A percentile compares a stretch with the other conserved stretches of the same genome.
Conservation (phyloP, 2,888 invertebrate species). For the Drosophila mulleri region DNA sequence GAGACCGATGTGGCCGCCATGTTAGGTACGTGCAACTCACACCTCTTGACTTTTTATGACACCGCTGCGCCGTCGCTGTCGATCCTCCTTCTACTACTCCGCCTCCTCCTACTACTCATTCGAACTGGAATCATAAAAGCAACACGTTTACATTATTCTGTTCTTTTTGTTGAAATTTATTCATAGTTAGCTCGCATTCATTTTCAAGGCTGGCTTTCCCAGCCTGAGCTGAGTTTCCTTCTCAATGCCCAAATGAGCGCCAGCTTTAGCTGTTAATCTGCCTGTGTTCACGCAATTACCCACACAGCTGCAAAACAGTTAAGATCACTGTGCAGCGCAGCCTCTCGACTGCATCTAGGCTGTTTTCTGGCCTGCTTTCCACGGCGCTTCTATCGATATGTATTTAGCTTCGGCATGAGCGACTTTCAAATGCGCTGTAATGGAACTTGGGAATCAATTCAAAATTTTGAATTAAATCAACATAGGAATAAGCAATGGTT, state of each 20-base stretch:
- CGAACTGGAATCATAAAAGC: conserved; percentile 38
- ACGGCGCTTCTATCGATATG: conserved; percentile 58
- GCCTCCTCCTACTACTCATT: neutral
- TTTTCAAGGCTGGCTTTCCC: conserved; percentile 73
- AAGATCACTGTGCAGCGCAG: conserved; percentile 30
- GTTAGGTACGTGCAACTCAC: conserved; percentile 88
- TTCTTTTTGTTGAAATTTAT: conserved; percentile 51
- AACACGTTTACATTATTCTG: conserved; percentile 13
- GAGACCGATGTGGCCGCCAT: conserved; percentile 99
- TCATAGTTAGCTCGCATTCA: conserved; percentile 63
- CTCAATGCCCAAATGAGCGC: conserved; percentile 46
- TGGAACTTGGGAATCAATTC: neutral
- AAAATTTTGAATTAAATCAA: neutral
- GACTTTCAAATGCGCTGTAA: conserved; percentile 24
- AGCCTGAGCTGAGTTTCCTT: conserved; percentile 14
- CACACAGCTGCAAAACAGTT: conserved; percentile 37
- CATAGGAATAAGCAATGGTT: neutral
- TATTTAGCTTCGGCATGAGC: neutral
- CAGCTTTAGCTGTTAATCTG: conserved; percentile 73
- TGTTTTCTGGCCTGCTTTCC: conserved; percentile 21
- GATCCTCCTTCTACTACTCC: conserved; percentile 5
- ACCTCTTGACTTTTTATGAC: conserved; percentile 63
- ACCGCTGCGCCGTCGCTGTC: conserved; percentile 12
- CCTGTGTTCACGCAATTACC: conserved; percentile 71
- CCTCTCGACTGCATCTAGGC: conserved; percentile 22